A percentile compares a stretch with the other conserved stretches of the same genome.
These are phyloP conservation scores for Drosophila merina DNA, from an alignment of 2,888 invertebrate genomes.

Conservation along the genomic window DNA sequence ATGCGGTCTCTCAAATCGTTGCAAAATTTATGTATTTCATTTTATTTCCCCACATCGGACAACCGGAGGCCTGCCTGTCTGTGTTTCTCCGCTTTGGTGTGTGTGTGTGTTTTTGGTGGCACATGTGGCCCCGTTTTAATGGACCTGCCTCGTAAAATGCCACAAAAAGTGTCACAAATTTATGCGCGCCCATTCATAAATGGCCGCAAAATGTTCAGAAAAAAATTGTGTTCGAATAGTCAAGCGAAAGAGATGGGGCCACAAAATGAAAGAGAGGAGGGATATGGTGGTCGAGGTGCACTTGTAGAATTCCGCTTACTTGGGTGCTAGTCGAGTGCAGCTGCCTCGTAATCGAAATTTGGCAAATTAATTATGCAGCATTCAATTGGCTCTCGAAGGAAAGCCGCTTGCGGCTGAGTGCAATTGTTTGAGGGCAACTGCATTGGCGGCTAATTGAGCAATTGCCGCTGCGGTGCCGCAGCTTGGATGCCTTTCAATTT, in stretches of 20 bases:
- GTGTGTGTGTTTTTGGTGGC: slow-evolving; percentile 42
- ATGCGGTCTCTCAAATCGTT: slow-evolving; percentile 83
- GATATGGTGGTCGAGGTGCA: slow-evolving; percentile 38
- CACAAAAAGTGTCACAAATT: slow-evolving; percentile 74
- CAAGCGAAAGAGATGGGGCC: not conserved
- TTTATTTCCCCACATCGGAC: slow-evolving; percentile 70
- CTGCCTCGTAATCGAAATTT: slow-evolving; percentile 32
- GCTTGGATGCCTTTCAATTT: slow-evolving; percentile 66
- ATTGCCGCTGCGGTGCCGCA: slow-evolving; percentile 37
- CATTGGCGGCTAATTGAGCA: slow-evolving; percentile 73
- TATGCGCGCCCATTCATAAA: slow-evolving; percentile 68
- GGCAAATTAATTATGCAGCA: slow-evolving; percentile 75
- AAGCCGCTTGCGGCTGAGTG: slow-evolving; percentile 58
- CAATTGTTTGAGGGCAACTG: slow-evolving; percentile 31
- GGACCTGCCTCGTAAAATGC: slow-evolving; percentile 74
- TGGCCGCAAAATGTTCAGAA: slow-evolving; percentile 54
- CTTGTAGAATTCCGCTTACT: slow-evolving; percentile 46
- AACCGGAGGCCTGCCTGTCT: slow-evolving; percentile 23
- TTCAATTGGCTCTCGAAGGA: slow-evolving; percentile 52
- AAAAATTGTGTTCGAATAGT: slow-evolving; percentile 27
- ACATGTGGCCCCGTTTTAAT: slow-evolving; percentile 75
- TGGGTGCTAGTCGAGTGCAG: slow-evolving; percentile 50
- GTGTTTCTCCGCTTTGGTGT: slow-evolving; percentile 4
- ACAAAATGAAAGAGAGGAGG: not conserved
- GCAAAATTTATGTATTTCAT: slow-evolving; percentile 82